Percentiles rank a stretch among this genome's conserved stretches.
These are phyloP conservation scores for Tipula confusa DNA, from an alignment of 2,888 invertebrate genomes.

Conservation along the genomic window DNA sequence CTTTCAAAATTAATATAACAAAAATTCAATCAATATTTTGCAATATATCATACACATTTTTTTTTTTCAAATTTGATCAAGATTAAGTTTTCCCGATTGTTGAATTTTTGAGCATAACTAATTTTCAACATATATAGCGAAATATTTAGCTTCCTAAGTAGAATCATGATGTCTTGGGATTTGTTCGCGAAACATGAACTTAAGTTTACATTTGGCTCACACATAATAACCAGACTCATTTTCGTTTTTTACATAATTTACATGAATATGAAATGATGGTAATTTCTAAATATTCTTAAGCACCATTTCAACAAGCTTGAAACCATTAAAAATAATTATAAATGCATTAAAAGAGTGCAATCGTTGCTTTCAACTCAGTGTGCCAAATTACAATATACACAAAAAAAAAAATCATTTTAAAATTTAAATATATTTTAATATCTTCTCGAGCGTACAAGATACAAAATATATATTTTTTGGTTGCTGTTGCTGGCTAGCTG, in stretches of 20 bases:
- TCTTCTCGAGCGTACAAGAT: neutral
- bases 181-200: neutral
- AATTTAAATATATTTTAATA: constrained; percentile 9
- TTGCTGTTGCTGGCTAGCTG: neutral
- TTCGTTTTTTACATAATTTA: neutral
- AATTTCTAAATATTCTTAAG: neutral
- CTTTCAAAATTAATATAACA: neutral
- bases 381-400: neutral
- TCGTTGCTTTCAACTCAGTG: constrained; percentile 16
- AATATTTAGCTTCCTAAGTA: neutral
- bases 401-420: no score
- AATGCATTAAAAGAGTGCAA: constrained; percentile 3
- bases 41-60: neutral
- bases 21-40: neutral
- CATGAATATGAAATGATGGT: neutral
- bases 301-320: neutral
- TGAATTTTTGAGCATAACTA: neutral
- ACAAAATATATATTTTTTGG: neutral
- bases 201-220: neutral
- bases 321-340: constrained; percentile 20
- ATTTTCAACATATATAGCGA: no score
- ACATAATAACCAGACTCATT: neutral
- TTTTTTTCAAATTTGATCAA: neutral
- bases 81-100: neutral
- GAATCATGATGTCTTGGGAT: no score